A percentile compares a stretch with the other conserved stretches of the same genome.
Evolutionary conservation across 2,113 vertebrate genomes (phyloP).

Genomic region (Notarius lentiginosus): DNA sequence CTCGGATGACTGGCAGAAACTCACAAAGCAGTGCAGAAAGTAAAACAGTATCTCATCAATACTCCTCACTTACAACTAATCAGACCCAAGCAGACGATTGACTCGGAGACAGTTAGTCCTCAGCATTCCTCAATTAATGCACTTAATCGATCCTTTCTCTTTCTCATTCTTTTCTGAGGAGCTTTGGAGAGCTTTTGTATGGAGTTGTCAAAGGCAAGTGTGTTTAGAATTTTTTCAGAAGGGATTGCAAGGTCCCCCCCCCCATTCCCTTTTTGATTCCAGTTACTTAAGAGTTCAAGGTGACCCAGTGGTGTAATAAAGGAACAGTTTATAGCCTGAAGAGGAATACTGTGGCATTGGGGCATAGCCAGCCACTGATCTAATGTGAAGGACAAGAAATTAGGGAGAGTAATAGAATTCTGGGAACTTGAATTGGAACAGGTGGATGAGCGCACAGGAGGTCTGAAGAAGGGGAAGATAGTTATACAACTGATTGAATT

Average conservation of each 20-base stretch:
- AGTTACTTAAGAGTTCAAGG: slow-evolving; percentile 23
- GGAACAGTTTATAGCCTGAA: slow-evolving; percentile 18
- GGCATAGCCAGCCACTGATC: slow-evolving; percentile 12
- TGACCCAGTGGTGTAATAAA: slow-evolving; percentile 37
- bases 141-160: slow-evolving; percentile 42
- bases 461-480: slow-evolving; percentile 24
- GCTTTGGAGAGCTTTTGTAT: neutral
- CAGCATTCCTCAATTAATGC: slow-evolving; percentile 54
- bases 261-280: neutral
- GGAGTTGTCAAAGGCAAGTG: slow-evolving; percentile 21
- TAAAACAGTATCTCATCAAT: slow-evolving; percentile 40
- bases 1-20: neutral
- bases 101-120: slow-evolving; percentile 36
- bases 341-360: neutral
- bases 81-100: slow-evolving; percentile 51
- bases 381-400: slow-evolving; percentile 40
- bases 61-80: slow-evolving; percentile 40
- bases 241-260: neutral
- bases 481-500: slow-evolving; percentile 13
- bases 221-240: slow-evolving; percentile 11
- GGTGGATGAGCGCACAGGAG: slow-evolving; percentile 12
- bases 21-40: slow-evolving; percentile 1
- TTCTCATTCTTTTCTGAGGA: neutral
- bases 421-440: slow-evolving; percentile 34
- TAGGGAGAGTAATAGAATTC: slow-evolving; percentile 40